Conservation (phyloP, 1,140 invertebrate genomes). For the Drosophila willistoni region DNA sequence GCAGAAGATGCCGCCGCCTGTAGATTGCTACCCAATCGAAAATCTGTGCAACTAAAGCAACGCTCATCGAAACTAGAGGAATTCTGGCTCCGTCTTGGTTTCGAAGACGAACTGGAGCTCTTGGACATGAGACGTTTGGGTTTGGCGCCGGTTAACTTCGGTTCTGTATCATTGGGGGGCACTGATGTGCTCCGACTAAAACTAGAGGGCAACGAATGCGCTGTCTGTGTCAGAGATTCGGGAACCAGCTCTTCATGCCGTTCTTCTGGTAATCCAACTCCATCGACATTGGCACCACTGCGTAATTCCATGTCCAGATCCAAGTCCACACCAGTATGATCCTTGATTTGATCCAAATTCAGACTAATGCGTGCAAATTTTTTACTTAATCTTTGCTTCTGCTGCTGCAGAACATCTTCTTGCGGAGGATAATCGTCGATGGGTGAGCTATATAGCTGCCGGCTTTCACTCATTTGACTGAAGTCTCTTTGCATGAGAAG, state of each 20-base stretch:
- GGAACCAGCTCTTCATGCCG: background rate
- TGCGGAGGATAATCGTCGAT: conserved; percentile 70
- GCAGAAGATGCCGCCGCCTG: conserved; percentile 15
- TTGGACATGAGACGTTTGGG: conserved; percentile 76
- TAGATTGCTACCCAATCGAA: conserved; percentile 36
- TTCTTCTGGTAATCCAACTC: conserved; percentile 16
- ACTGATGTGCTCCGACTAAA: conserved; percentile 59
- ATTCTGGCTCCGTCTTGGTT: conserved; percentile 65
- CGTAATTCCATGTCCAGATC: conserved; percentile 46
- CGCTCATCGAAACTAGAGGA: conserved; percentile 72
- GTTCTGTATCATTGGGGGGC: conserved; percentile 25
- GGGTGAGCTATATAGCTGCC: conserved; percentile 72
- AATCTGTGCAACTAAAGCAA: conserved; percentile 77
- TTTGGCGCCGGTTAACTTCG: conserved; percentile 76
- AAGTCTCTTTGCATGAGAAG: conserved; percentile 74
- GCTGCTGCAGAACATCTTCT: conserved; percentile 61
- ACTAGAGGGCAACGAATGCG: conserved; percentile 73
- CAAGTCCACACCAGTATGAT: conserved; percentile 30
- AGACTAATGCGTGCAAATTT: conserved; percentile 75
- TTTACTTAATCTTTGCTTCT: conserved; percentile 59
- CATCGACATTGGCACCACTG: background rate
- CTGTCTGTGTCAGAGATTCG: conserved; percentile 17
- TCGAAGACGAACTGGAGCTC: conserved; percentile 61
- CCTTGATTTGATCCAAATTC: conserved; percentile 77
- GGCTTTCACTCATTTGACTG: conserved; percentile 61